phyloP scores from a whole-genome alignment of 2,113 vertebrate species.

The Dissostichus mawsoni region DNA sequence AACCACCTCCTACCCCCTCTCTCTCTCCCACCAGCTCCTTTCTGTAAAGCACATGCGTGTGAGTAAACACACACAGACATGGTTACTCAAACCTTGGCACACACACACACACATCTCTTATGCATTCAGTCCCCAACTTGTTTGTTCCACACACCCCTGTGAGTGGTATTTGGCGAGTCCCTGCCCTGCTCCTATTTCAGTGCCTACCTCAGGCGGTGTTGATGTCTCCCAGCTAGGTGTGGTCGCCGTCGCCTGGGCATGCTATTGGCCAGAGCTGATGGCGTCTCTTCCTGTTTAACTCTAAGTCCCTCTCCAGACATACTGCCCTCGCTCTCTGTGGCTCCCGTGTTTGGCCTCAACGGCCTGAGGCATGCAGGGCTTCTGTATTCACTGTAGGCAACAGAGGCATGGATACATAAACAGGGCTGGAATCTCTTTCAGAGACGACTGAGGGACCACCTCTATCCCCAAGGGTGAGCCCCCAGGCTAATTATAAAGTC shows the following conservation, averaged over 20 bases:
- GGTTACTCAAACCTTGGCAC: not conserved
- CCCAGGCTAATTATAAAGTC: conserved; percentile 16
- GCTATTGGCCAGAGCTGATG: conserved; percentile 57
- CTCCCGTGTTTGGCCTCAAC: conserved; percentile 42
- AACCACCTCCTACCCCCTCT: conserved; percentile 77
- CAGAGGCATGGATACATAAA: conserved; percentile 10
- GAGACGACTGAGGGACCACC: not conserved
- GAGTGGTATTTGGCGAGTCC: conserved; percentile 78
- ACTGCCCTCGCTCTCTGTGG: conserved; percentile 18
- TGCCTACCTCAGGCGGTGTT: conserved; percentile 66
- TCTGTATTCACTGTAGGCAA: conserved; percentile 24
- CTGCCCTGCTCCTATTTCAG: conserved; percentile 83
- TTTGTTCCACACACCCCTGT: conserved; percentile 79
- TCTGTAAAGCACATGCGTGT: conserved; percentile 67
- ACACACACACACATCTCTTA: conserved; percentile 22
- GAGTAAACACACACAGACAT: conserved; percentile 45
- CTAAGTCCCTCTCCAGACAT: conserved; percentile 54
- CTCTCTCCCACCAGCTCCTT: conserved; percentile 60
- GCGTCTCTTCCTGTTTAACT: conserved; percentile 66
- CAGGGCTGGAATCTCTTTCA: conserved; percentile 16
- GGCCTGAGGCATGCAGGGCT: conserved; percentile 22
- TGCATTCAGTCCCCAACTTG: conserved; percentile 69
- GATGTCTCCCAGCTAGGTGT: conserved; percentile 75
- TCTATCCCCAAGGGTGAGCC: not conserved
- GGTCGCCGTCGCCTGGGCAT: conserved; percentile 50